Percentiles rank a stretch among this genome's conserved stretches.
phyloP scores from a whole-genome alignment of 37 sponge, comb jelly and placozoan genomes.

The Theonella swinhoei region DNA sequence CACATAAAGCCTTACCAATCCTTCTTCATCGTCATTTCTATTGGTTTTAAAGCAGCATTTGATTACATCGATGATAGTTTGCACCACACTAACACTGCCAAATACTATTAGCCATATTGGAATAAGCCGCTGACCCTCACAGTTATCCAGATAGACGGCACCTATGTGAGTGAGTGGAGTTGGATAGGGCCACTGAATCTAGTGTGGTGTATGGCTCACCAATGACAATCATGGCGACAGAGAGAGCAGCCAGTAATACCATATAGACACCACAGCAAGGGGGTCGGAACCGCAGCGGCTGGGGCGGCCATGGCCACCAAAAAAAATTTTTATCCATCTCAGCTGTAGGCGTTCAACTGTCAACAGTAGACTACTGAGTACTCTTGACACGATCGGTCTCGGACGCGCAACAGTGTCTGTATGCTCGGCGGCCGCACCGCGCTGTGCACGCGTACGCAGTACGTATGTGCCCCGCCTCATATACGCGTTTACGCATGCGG shows the following conservation, averaged over 20 bases:
- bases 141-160: constrained; percentile 38
- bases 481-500: too few species aligned
- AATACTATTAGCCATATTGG: constrained; percentile 74
- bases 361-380: too few species aligned
- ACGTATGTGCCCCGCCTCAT: too few species aligned
- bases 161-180: constrained; percentile 40
- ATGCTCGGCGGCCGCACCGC: too few species aligned
- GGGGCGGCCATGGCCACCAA: too few species aligned
- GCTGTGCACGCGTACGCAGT: too few species aligned
- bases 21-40: background rate
- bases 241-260: constrained; percentile 49
- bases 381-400: too few species aligned
- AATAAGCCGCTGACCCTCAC: constrained; percentile 15
- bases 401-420: too few species aligned
- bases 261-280: constrained; percentile 29
- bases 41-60: constrained; percentile 8
- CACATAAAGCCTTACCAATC: background rate
- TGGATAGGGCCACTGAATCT: background rate
- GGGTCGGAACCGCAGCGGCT: too few species aligned
- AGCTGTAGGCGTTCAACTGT: too few species aligned
- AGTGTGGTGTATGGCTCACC: constrained; percentile 38
- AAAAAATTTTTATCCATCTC: too few species aligned
- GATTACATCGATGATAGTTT: constrained; percentile 32
- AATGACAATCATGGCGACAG: constrained; percentile 51
- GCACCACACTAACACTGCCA: constrained; percentile 48